Conservation (phyloP, 1,140 invertebrate genomes). For the Tetragonula clypearis region DNA sequence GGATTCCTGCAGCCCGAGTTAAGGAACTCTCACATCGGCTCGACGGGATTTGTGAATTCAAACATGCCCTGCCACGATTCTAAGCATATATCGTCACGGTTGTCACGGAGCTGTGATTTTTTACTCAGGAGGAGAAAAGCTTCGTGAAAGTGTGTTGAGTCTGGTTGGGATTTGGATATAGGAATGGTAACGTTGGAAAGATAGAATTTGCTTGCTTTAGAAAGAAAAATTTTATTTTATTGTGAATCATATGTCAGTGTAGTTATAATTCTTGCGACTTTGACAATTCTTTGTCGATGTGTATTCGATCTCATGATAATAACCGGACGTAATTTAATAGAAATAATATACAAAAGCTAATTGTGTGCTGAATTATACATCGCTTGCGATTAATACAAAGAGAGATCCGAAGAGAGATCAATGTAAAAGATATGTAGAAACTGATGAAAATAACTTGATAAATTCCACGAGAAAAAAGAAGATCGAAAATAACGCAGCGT, state of each 20-base stretch:
- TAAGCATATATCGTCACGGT: too few species aligned
- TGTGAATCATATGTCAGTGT: too few species aligned
- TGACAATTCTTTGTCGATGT: too few species aligned
- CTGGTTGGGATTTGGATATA: background rate
- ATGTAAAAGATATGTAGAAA: too few species aligned
- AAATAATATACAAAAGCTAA: background rate
- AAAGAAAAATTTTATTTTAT: background rate
- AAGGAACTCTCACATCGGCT: conserved; percentile 36
- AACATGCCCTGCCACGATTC: background rate
- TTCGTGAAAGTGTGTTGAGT: background rate
- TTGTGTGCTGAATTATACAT: background rate
- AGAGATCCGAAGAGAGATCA: too few species aligned
- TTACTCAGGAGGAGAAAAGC: background rate
- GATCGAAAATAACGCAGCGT: background rate
- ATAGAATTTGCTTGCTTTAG: background rate
- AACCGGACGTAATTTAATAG: too few species aligned
- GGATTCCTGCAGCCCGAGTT: conserved; percentile 34
- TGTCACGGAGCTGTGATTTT: background rate
- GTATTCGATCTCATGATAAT: too few species aligned
- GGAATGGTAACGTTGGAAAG: background rate
- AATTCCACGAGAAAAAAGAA: background rate
- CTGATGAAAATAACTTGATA: too few species aligned
- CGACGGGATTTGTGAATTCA: background rate
- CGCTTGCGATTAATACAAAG: too few species aligned
- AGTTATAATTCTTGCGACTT: too few species aligned